Conservation (phyloP, 2,113 vertebrate species). For the Butorides virescens region DNA sequence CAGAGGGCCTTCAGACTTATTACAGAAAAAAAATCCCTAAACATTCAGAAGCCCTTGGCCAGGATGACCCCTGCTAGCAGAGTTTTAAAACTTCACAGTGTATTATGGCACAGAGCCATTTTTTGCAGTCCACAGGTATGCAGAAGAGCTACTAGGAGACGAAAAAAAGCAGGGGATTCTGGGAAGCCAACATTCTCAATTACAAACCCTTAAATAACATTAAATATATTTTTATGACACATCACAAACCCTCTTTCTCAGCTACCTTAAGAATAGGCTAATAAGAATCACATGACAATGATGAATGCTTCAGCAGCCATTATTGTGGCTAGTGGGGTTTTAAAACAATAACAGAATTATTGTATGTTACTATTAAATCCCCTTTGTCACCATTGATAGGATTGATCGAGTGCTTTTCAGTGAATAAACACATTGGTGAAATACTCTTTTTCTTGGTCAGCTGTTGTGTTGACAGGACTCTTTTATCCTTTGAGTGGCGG, state of each 20-base stretch:
- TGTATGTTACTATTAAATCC: not conserved
- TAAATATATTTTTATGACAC: not conserved
- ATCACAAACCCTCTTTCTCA: not conserved
- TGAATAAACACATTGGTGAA: not conserved
- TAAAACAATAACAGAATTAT: not conserved
- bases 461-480: conserved; percentile 18
- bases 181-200: not conserved
- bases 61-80: not conserved
- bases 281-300: not conserved
- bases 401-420: not conserved
- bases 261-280: not conserved
- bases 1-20: not conserved
- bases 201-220: not conserved
- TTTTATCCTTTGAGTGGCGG: not conserved
- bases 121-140: not conserved
- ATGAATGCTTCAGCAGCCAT: not conserved
- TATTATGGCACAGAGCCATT: not conserved
- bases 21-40: not conserved
- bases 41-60: not conserved
- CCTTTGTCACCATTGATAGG: not conserved
- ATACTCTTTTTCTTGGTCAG: not conserved
- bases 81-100: not conserved
- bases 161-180: not conserved
- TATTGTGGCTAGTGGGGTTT: not conserved
- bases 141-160: not conserved